Evolutionary conservation across 2,888 invertebrate genomes (phyloP), one percentile per base, ranked within the genome.

Genomic region (Gastrophysa polygoni): DNA sequence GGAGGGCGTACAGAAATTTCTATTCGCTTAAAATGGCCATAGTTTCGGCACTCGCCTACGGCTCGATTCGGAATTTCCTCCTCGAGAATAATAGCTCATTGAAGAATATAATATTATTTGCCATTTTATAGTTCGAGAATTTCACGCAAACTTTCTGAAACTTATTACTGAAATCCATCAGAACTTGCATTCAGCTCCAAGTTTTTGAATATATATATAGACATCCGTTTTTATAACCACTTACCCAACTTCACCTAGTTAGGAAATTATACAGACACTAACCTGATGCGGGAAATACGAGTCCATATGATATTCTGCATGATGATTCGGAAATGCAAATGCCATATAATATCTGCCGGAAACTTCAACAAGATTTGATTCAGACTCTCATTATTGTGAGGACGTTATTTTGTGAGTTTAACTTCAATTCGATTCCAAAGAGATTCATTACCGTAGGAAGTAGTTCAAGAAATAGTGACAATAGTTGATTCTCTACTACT

Each of bases 341-440:
- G 38, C 21, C 38, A 18, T 3, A 43, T 54, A 43, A 54, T 54
- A 54, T n/a, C n/a, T n/a, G n/a, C 24, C 20, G 6, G 43, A 54
- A 54, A 54, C 54, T 52, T 52, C 28, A 43, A 54, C 24, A 24
- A 21, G 24, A 43, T 54, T 54, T 16, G 43, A 54, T 43, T 28
- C 5, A 54, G 54, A 24, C 54, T 43, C 24, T 43, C 38, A 54
- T 54, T 54, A 54, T 24, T 28, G 20, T 24, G 21, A 43, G n/a
- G 43, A 43, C 54, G 43, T 54, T 43, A 43, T 43, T 54, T 43
- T 44, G 54, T 6, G 14, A 24, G 38, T 24, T 44, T 43, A 21
- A 43, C 43, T 18, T 21, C 24, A 28, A 44, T 10, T 44, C 32
- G n/a, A 18, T 24, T 6, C 18, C 1, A 50, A 50, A 18, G 28